Conservation (phyloP, 2,797 vertebrate genomes). For the Brachymystax lenok region DNA sequence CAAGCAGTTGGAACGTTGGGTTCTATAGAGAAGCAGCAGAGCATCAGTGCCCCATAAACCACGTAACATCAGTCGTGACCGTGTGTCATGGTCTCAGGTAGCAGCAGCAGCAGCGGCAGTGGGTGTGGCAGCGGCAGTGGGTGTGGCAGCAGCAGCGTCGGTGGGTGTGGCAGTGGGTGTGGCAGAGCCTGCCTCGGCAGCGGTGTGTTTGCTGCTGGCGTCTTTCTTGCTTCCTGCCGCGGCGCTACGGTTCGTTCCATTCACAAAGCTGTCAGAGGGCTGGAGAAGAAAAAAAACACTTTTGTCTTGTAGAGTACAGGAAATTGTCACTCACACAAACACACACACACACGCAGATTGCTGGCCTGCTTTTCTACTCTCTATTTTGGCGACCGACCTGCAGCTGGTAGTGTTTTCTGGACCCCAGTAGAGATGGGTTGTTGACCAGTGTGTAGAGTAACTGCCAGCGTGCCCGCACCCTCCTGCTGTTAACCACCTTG, state of each 20-base stretch:
- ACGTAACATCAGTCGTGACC: neutral
- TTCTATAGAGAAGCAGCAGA: neutral
- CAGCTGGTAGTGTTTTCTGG: slow-evolving; percentile 83
- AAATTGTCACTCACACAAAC: neutral
- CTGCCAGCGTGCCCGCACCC: slow-evolving; percentile 79
- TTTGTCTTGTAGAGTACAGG: neutral
- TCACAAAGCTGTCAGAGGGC: slow-evolving; percentile 58
- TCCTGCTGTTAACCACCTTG: slow-evolving; percentile 51
- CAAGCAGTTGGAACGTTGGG: neutral
- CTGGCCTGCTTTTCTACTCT: too few species aligned
- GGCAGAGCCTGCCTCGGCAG: slow-evolving; percentile 34
- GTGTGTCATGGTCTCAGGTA: neutral
- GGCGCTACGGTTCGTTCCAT: slow-evolving; percentile 63
- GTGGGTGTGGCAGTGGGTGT: neutral
- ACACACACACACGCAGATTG: neutral
- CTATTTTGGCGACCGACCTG: slow-evolving; percentile 38
- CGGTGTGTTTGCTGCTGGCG: neutral
- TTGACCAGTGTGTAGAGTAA: slow-evolving; percentile 89
- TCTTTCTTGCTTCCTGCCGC: slow-evolving; percentile 62
- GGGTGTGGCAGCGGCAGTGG: too few species aligned
- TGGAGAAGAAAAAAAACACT: neutral
- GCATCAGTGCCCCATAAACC: neutral
- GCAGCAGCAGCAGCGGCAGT: neutral
- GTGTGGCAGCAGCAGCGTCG: slow-evolving; percentile 21
- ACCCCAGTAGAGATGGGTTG: slow-evolving; percentile 85